Evolutionary conservation across 2,888 invertebrate genomes (phyloP).

Genomic region (Cryptops parisi): DNA sequence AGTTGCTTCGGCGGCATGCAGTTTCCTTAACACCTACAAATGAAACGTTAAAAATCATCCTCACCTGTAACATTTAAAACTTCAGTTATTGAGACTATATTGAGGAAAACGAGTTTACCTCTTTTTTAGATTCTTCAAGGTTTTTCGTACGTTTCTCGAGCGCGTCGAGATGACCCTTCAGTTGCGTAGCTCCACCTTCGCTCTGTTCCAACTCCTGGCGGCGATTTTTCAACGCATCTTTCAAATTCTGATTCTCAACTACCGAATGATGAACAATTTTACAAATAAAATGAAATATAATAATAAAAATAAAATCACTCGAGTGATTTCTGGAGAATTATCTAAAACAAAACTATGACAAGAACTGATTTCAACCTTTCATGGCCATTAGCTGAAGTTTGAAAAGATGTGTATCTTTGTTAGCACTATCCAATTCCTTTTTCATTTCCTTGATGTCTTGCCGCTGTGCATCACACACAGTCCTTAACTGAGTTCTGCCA

Average conservation of each 20-base stretch:
- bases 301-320: no score
- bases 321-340: no score
- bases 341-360: no score
- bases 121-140: neutral
- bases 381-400: neutral
- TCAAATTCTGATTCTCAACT: neutral
- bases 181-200: neutral
- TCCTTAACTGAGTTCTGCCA: neutral
- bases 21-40: constrained; percentile 26
- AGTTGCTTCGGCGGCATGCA: constrained; percentile 28
- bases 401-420: neutral
- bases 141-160: neutral
- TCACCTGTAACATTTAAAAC: no score
- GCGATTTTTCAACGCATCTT: neutral
- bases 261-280: neutral
- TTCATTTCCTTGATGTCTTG: neutral
- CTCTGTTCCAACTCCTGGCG: neutral
- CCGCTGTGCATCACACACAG: neutral
- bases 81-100: no score
- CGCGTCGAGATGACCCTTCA: neutral
- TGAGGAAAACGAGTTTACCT: no score
- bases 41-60: no score
- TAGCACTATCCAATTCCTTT: neutral
- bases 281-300: neutral
- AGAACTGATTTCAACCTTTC: neutral